Conservation (phyloP, 92 coral and sea anemone genomes). For the Micromussa lordhowensis region DNA sequence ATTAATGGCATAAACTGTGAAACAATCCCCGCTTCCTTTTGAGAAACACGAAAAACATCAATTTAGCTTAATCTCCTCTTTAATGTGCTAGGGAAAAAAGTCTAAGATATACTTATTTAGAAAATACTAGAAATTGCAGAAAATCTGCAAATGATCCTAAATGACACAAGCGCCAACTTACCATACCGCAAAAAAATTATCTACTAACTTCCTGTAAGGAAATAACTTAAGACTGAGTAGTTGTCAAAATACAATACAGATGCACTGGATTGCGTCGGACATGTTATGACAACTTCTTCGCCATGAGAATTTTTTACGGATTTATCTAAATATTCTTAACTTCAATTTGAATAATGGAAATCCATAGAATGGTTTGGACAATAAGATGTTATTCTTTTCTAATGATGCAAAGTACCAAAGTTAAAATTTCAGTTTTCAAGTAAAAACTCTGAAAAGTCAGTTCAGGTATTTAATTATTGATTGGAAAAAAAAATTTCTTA, state of each 20-base stretch:
- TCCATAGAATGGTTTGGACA: background rate
- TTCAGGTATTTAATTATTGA: background rate
- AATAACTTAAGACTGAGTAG: background rate
- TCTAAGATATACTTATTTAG: background rate
- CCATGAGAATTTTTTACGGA: background rate
- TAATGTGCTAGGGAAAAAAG: background rate
- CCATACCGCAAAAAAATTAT: background rate
- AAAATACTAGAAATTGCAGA: background rate
- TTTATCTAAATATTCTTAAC: background rate
- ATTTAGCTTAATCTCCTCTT: background rate
- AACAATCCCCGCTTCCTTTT: background rate
- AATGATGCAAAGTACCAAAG: background rate
- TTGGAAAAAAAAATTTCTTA: background rate
- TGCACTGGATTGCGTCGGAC: background rate
- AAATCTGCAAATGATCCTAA: background rate
- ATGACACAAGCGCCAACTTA: background rate
- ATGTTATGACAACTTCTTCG: background rate
- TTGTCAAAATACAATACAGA: background rate
- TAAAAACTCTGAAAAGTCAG: background rate
- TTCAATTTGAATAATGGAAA: slow-evolving; percentile 2
- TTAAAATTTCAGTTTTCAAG: background rate
- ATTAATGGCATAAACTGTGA: background rate
- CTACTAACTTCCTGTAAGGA: background rate
- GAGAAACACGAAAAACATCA: background rate
- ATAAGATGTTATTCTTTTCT: slow-evolving; percentile 1